Conservation (phyloP, 2,888 invertebrate species). For the Dioctria rufipes region DNA sequence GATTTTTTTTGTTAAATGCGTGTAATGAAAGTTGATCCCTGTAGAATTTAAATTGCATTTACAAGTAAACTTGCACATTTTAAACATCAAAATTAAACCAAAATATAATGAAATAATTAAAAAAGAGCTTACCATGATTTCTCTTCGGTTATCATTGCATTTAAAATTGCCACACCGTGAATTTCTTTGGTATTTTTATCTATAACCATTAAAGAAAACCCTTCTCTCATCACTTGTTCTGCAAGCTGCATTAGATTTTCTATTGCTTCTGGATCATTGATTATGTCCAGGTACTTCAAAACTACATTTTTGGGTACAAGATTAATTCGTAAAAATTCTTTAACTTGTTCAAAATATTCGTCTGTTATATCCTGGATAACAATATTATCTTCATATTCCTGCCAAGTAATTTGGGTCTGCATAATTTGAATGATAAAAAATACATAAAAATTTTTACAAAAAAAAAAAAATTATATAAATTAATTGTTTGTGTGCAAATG, state of each 20-base stretch:
- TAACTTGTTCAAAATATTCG: neutral
- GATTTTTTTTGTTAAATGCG: neutral
- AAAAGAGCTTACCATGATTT: neutral
- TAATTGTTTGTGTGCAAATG: too few species aligned
- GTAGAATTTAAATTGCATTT: neutral
- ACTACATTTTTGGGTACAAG: neutral
- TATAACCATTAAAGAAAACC: constrained; percentile 13
- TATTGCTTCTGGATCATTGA: neutral
- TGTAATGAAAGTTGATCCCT: constrained; percentile 5
- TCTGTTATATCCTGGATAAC: neutral
- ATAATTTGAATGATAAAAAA: neutral
- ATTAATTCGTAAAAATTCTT: neutral
- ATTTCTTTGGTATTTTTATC: constrained; percentile 25
- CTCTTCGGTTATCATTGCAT: neutral
- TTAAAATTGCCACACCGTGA: neutral
- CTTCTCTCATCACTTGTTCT: neutral
- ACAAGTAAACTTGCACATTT: too few species aligned
- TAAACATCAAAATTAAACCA: neutral
- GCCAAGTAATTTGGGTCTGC: neutral
- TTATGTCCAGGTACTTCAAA: neutral
- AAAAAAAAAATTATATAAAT: too few species aligned
- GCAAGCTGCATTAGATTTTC: neutral
- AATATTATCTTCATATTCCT: neutral
- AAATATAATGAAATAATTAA: neutral
- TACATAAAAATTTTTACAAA: too few species aligned